These are phyloP conservation scores for Euphydryas editha DNA, from an alignment of 2,888 invertebrate genomes.

Conservation along the genomic window DNA sequence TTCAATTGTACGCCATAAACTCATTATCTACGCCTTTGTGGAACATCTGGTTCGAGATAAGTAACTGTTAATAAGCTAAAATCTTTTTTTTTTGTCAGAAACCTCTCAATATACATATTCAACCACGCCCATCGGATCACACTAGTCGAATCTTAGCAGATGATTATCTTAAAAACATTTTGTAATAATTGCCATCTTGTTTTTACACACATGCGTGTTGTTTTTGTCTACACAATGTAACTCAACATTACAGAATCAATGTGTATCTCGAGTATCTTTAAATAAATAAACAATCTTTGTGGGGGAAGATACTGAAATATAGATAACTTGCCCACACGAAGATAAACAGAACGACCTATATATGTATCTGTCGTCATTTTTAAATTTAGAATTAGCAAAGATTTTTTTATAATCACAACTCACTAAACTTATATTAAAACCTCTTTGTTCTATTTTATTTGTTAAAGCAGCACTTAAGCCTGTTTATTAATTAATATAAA, in stretches of 20 bases:
- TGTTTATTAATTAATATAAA: neutral
- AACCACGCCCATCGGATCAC: neutral
- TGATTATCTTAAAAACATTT: too few species aligned
- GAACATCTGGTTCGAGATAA: constrained; percentile 4
- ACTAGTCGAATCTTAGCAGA: too few species aligned
- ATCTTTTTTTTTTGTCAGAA: neutral
- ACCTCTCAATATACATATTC: neutral
- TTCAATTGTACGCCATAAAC: constrained; percentile 34
- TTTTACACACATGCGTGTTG: neutral
- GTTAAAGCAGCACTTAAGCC: neutral
- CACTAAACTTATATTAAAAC: too few species aligned
- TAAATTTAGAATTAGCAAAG: too few species aligned
- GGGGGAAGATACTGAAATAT: neutral
- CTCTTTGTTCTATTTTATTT: neutral
- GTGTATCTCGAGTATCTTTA: neutral
- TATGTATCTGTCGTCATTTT: too few species aligned
- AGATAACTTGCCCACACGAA: neutral
- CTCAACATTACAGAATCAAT: neutral
- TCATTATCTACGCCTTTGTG: constrained; percentile 31
- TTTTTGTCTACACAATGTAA: neutral
- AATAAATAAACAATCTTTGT: neutral
- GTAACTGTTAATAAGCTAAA: constrained; percentile 10
- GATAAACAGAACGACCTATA: neutral
- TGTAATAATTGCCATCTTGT: neutral
- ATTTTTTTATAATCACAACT: too few species aligned